Conservation (phyloP, 2,888 invertebrate species). For the Strigamia crassipes region DNA sequence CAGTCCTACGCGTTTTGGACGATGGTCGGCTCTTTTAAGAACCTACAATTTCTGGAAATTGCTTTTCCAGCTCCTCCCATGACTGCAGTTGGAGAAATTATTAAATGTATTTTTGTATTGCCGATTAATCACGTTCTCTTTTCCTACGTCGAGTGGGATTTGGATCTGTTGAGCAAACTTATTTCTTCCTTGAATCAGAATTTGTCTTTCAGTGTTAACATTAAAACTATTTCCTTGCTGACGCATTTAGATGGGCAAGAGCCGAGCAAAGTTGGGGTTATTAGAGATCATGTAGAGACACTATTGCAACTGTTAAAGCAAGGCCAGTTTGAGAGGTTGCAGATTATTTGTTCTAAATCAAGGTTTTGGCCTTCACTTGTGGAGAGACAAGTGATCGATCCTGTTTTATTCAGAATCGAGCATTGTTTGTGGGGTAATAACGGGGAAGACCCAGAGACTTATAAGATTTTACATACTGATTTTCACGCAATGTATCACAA, state of each 20-base stretch:
- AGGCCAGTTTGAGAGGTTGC: neutral
- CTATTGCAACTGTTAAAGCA: neutral
- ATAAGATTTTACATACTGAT: neutral
- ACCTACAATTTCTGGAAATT: neutral
- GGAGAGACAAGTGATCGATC: neutral
- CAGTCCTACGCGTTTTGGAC: neutral
- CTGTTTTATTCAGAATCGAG: neutral
- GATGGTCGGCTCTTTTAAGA: neutral
- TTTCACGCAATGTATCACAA: slow-evolving; percentile 7
- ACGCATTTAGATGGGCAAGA: neutral
- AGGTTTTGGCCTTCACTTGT: neutral
- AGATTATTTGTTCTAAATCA: neutral
- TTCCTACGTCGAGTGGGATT: slow-evolving; percentile 5
- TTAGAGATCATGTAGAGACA: neutral
- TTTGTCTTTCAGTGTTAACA: neutral
- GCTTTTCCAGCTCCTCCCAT: neutral
- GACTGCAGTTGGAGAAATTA: neutral
- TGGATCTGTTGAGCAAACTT: neutral
- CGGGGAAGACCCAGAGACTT: neutral
- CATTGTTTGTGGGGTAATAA: neutral
- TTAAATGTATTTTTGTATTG: neutral
- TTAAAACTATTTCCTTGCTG: neutral
- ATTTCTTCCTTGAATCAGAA: neutral
- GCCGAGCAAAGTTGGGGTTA: neutral
- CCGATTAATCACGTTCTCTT: neutral